Base-by-base conservation (phyloP, 2,797 vertebrate genomes). In the Schizothorax lantsangensis region DNA sequence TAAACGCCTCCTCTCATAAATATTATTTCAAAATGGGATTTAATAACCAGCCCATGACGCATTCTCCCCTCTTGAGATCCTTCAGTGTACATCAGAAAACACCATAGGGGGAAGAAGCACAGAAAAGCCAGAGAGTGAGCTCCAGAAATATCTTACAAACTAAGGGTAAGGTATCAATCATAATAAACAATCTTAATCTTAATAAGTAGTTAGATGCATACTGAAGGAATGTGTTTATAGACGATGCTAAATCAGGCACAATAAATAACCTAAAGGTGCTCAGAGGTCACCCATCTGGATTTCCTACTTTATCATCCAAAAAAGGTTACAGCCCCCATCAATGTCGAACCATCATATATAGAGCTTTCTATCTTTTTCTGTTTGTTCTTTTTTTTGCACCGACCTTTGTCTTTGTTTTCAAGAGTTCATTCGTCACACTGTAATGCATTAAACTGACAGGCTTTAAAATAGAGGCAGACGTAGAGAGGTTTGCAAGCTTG, bases 21-120 rank as follows among this genome's bases (percentile, higher is more conserved):
- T 90, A 89, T 90, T 90, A 89, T 88, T 90, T 90, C 82, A 89
- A 87, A 90, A 86, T 84, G 40, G 81, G 82, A 90, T 90, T 90
- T 88, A 88, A 89, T 90, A 90, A 88, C 88, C 79, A 86, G 79
- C 62, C 68, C 74, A 88, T 90, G 88, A 90, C 84, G 74, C 89
- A 90, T 85, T 84, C 45, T 71, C 78, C 84, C 62, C 86, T 83
- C 88, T 86, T 57, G 68, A 90, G 86, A 89, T 86, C 84, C n/a
- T 72, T 86, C 83, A 88, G 79, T 71, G 80, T 78, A 74, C 78
- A 83, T 74, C 79, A 80, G 88, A 69, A 72, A 86, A 69, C 64
- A 59, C 80, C 66, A 64, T 6, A 5, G 77, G 68, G 81, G 79
- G 83, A 90, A 33, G 71, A 84, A 86, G 81, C 45, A 84, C 64